Percentiles rank a stretch among this genome's conserved stretches.
These are phyloP conservation scores for Xenus cinereus DNA, from an alignment of 2,113 vertebrate genomes.

Conservation along the genomic window DNA sequence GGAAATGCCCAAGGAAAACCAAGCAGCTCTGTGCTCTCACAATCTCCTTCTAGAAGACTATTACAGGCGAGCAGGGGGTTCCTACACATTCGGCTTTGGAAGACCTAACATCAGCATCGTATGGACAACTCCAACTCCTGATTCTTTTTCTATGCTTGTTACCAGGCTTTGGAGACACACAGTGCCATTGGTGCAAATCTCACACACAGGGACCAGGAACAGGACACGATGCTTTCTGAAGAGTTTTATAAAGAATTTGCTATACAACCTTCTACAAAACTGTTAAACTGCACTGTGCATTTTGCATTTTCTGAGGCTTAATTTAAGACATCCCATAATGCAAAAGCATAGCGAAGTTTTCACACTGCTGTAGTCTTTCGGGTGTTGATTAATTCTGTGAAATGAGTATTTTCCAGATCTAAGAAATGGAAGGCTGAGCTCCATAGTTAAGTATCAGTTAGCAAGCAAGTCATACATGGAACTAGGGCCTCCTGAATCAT, in stretches of 20 bases:
- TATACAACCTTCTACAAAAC: not conserved
- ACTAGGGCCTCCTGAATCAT: not conserved
- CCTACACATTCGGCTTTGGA: not conserved
- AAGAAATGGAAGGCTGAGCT: not conserved
- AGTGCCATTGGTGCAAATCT: not conserved
- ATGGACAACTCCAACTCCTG: fast-evolving
- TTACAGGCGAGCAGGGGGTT: not conserved
- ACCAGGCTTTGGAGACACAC: not conserved
- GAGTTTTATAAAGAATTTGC: not conserved
- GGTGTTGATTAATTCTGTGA: not conserved
- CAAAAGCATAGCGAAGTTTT: not conserved
- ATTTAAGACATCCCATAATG: not conserved
- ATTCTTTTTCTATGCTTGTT: fast-evolving
- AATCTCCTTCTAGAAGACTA: not conserved
- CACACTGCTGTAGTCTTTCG: not conserved
- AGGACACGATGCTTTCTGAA: not conserved
- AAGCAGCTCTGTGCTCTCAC: not conserved
- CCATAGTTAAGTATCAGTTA: not conserved
- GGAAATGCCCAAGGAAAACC: not conserved
- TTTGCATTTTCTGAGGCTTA: not conserved
- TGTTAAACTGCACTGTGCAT: not conserved
- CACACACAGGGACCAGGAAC: not conserved
- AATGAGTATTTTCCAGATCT: not conserved
- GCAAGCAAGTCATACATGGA: not conserved
- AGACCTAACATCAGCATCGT: not conserved